phyloP scores from a whole-genome alignment of 2,113 vertebrate genomes.

The Hyaena hyaena region DNA sequence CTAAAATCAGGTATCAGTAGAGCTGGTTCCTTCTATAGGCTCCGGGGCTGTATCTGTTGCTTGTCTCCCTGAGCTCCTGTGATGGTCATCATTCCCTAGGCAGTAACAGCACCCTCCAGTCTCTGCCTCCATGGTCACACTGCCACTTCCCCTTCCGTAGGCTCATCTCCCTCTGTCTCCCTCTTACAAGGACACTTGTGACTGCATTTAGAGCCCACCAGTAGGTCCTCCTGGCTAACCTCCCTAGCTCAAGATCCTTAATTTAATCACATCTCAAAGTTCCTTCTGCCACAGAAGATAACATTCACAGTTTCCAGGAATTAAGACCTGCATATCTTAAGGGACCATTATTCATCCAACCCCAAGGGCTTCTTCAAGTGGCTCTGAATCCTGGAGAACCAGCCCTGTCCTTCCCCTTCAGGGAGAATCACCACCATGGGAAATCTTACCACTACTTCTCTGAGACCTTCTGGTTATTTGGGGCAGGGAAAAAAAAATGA shows the following conservation, averaged over 20 bases:
- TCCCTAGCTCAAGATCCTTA: neutral
- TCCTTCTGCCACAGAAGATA: neutral
- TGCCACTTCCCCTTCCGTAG: neutral
- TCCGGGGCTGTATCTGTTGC: neutral
- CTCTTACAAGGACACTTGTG: neutral
- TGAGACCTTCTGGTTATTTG: neutral
- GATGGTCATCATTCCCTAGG: neutral
- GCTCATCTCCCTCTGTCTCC: neutral
- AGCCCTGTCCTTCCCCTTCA: neutral
- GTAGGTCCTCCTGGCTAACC: neutral
- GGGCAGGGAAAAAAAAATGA: neutral
- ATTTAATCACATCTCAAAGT: slow-evolving; percentile 9
- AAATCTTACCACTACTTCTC: neutral
- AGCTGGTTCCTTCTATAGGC: neutral
- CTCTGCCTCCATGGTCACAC: neutral
- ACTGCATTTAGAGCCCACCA: neutral
- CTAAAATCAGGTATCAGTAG: neutral
- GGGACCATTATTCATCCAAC: neutral
- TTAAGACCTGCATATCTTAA: neutral
- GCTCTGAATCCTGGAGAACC: neutral
- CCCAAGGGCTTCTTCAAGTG: neutral
- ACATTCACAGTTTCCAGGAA: neutral
- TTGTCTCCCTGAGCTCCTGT: neutral
- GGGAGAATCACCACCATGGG: neutral
- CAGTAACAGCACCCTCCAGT: neutral